Evolutionary conservation across 2,797 vertebrate species (phyloP), one percentile per base, ranked within the genome.

Genomic region (Falco berigora): DNA sequence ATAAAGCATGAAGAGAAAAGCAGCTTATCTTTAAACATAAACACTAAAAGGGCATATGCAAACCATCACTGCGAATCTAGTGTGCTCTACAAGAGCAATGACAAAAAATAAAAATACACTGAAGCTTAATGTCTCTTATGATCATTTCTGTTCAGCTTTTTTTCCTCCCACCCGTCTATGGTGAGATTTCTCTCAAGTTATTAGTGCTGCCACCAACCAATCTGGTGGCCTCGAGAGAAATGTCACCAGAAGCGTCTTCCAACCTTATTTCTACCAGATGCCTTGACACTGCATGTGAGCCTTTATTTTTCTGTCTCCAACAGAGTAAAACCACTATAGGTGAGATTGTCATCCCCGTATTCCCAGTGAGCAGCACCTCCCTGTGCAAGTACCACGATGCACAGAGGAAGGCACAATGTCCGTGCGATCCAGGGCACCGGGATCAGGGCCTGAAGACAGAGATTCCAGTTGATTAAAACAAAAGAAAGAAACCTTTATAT

Each of bases 1-100:
- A 64, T 91, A 90, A 78, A 77, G 73, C 87, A 93, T 86, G 93
- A 96, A 94, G 30, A 88, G 87, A 88, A 88, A 95, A 80, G 64
- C 82, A 92, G 91, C 85, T 88, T 96, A 96, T 97, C 93, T 92
- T 86, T 44, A 46, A 83, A 92, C 62, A 71, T 94, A 97, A 96
- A 97, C 94, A 91, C 42, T 82, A 94, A 86, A 72, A 64, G 58
- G 94, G 52, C 88, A 95, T 73, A 80, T 94, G 84, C 76, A 94
- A 94, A 74, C 77, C 94, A 95, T 93, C 91, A 96, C 53, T 91
- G 67, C 55, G 94, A 94, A 95, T 77, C 69, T 84, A 93, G 63
- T 0, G 4, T 17, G 18, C 69, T 93, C 84, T 30, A 55, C 22
- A 50, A 86, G 36, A 91, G 66, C 71, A 85, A 50, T 9, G 83